A percentile compares a stretch with the other conserved stretches of the same genome.
phyloP scores from a whole-genome alignment of 2,888 invertebrate genomes.

The Bellardia bayeri region DNA sequence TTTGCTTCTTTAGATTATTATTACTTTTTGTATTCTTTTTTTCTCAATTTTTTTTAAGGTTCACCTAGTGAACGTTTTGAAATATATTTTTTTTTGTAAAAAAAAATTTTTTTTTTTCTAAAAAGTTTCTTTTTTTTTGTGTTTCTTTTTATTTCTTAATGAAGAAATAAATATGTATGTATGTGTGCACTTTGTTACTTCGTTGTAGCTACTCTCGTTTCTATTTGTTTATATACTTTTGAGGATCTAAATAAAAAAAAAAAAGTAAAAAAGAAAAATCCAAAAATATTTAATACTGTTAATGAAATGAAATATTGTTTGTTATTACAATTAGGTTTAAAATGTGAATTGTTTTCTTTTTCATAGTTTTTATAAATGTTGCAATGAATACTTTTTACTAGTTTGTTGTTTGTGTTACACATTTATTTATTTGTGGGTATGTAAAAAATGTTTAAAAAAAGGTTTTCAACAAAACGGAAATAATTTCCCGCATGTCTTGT shows the following conservation, averaged over 20 bases:
- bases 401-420: neutral
- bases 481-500: constrained; percentile 22
- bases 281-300: neutral
- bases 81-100: constrained; percentile 48
- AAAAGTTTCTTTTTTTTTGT: neutral
- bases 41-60: constrained; percentile 21
- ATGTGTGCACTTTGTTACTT: constrained; percentile 46
- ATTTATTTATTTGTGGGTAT: constrained; percentile 27
- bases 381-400: neutral
- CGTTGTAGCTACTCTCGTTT: constrained; percentile 38
- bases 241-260: constrained; percentile 14
- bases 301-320: neutral
- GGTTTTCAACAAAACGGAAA: constrained; percentile 16
- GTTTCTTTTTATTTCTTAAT: constrained; percentile 47
- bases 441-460: neutral
- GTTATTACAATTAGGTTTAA: neutral
- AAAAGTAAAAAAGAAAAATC: constrained; percentile 13
- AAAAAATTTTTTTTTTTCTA: constrained; percentile 1
- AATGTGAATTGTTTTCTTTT: neutral
- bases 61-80: constrained; percentile 57
- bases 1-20: constrained; percentile 56
- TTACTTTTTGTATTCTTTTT: constrained; percentile 54
- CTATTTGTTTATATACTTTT: constrained; percentile 36
- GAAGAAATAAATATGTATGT: constrained; percentile 14
- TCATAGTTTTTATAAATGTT: neutral